These are phyloP conservation scores for Dendroctonus ponderosae DNA, from an alignment of 1,140 invertebrate genomes.

Conservation along the genomic window DNA sequence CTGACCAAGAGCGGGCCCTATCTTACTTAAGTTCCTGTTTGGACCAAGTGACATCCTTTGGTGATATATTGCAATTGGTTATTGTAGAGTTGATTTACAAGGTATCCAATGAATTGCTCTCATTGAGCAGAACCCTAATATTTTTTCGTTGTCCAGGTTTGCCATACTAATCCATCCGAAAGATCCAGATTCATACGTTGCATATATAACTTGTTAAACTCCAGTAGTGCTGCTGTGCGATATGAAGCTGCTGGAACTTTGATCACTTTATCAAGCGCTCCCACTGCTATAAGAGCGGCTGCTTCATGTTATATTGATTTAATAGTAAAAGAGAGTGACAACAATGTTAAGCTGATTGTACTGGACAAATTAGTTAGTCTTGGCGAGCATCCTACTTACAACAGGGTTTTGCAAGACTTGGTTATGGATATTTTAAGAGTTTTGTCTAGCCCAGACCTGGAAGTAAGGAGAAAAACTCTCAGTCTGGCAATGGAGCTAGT, in stretches of 20 bases:
- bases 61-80: constrained; percentile 96
- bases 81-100: constrained; percentile 99
- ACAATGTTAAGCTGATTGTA: constrained; percentile 99
- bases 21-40: constrained; percentile 92
- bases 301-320: constrained; percentile 98
- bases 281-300: constrained; percentile 96
- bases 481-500: constrained; percentile 88
- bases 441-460: constrained; percentile 88
- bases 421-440: constrained; percentile 98
- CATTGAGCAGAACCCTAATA: background rate
- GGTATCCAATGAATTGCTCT: constrained; percentile 56
- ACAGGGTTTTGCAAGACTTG: constrained; percentile 91
- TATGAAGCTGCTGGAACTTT: constrained; percentile 99
- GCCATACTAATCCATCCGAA: constrained; percentile 95
- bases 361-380: constrained; percentile 90
- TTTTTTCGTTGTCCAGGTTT: constrained; percentile 50
- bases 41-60: constrained; percentile 92
- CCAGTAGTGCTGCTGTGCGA: constrained; percentile 91
- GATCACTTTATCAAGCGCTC: constrained; percentile 96
- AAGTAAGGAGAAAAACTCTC: constrained; percentile 83
- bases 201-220: constrained; percentile 97
- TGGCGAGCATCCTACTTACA: constrained; percentile 81
- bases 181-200: constrained; percentile 95
- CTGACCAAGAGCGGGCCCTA: constrained; percentile 90
- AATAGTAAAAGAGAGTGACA: constrained; percentile 98